Evolutionary conservation across 2,797 vertebrate species (phyloP), one percentile per base, ranked within the genome.

Genomic region (Austrolebias charrua): DNA sequence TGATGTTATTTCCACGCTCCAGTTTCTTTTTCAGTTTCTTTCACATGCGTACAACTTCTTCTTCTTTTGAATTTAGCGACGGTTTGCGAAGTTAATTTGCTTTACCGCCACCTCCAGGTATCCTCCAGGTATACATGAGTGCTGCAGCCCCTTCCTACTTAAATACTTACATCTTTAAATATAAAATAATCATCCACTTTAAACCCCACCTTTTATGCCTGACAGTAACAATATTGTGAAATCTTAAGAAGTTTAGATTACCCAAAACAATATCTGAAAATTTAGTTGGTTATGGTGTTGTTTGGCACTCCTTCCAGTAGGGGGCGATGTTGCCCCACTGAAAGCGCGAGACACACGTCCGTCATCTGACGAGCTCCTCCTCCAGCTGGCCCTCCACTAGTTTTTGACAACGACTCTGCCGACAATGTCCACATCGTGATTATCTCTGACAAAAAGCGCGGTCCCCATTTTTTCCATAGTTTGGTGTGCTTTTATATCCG

Each of bases 381-480:
- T 13, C 65, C 86, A 84, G 87, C 86, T 88, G 84, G 82, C 76
- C 73, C 63, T 80, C 16, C 38, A 70, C 61, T 85, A 83, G 56
- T 87, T 86, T 84, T 60, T 86, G 62, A 89, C 79, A 86, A 79
- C 81, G 77, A 75, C 6, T 71, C 63, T 40, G 28, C 67, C 69
- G 82, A 87, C 47, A 84, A 90, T 90, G 87, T 79, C 70, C 81
- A 72, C 31, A 63, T 73, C 51, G 29, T 85, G 71, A 84, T 53
- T 45, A 2, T 29, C 42, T 50, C 12, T 18, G 42, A 6, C 4
- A 19, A 40, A n/a, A 61, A 67, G 50, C 19, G 11, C 18, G 10
- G 10, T 35, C 53, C 59, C 33, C 38, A 1, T 40, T 42, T 31
- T 1, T 12, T 4, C 16, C 0, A 18, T 52, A 43, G n/a, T 57